Evolutionary conservation across 2,113 vertebrate genomes (phyloP).

Genomic region (Uropsilus gracilis): DNA sequence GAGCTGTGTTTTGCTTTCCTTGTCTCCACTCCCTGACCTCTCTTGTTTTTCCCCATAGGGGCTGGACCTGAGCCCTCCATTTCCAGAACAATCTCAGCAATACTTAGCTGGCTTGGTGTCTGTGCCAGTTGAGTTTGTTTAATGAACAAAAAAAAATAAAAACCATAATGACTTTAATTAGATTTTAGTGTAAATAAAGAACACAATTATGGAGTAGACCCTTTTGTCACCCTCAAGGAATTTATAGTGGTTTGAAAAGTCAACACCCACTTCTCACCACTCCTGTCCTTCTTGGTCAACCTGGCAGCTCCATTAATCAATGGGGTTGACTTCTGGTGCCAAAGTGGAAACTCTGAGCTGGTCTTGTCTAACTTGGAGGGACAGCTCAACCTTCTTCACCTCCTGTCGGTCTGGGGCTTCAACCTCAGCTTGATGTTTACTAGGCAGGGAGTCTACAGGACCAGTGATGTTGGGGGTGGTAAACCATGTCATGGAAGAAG

Average conservation of each 20-base stretch:
- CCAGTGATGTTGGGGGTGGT: background rate
- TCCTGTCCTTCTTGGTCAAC: conserved; percentile 65
- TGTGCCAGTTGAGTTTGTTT: conserved; percentile 72
- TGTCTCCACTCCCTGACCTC: background rate
- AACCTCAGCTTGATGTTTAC: background rate
- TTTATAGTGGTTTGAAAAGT: conserved; percentile 81
- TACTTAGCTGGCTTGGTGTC: background rate
- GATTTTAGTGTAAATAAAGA: conserved; percentile 82
- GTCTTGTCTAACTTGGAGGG: background rate
- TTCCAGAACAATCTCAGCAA: background rate
- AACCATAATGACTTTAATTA: conserved; percentile 83
- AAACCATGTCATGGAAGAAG: background rate
- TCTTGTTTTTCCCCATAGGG: background rate
- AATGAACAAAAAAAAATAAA: conserved; percentile 78
- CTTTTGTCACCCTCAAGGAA: conserved; percentile 74
- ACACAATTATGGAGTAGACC: conserved; percentile 73
- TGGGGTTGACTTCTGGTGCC: conserved; percentile 32
- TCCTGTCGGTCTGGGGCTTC: background rate
- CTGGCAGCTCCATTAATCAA: conserved; percentile 61
- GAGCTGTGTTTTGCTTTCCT: background rate
- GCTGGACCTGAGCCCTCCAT: background rate
- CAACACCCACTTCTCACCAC: conserved; percentile 70
- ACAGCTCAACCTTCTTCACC: background rate
- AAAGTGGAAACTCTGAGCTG: conserved; percentile 64
- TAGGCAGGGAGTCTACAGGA: background rate